These are phyloP conservation scores for Gymnopithys bicolor DNA, from an alignment of 2,797 vertebrate species.

Conservation along the genomic window DNA sequence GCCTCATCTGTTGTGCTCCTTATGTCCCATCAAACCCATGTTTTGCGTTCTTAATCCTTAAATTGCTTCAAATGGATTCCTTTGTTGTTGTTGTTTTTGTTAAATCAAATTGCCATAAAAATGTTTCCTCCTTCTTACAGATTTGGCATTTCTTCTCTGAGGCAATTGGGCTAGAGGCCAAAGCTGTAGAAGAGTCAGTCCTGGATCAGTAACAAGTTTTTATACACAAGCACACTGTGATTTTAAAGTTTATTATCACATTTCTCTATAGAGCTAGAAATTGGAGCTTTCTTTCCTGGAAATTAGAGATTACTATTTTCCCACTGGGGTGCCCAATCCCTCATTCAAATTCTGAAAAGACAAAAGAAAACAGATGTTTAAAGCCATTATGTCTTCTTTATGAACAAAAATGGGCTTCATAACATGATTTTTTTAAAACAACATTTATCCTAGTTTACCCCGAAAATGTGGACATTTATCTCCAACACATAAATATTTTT, in stretches of 20 bases:
- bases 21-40: not conserved
- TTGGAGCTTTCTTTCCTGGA: not conserved
- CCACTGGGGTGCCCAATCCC: not conserved
- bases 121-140: conserved; percentile 17
- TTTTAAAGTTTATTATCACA: conserved; percentile 32
- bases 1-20: not conserved
- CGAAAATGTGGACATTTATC: not conserved
- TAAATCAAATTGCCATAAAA: conserved; percentile 39
- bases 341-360: not conserved
- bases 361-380: not conserved
- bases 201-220: conserved; percentile 42
- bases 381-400: not conserved
- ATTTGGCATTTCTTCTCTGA: conserved; percentile 46
- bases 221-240: conserved; percentile 21
- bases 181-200: conserved; percentile 27
- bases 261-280: conserved; percentile 5
- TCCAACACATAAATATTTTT: not conserved
- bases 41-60: not conserved
- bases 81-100: conserved; percentile 16
- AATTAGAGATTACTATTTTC: conserved; percentile 2
- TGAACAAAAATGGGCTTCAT: not conserved
- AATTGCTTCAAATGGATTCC: not conserved
- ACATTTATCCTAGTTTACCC: not conserved
- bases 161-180: conserved; percentile 43
- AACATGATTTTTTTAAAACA: not conserved